Conservation (phyloP, 2,797 vertebrate genomes). For the Gymnothorax javanicus region DNA sequence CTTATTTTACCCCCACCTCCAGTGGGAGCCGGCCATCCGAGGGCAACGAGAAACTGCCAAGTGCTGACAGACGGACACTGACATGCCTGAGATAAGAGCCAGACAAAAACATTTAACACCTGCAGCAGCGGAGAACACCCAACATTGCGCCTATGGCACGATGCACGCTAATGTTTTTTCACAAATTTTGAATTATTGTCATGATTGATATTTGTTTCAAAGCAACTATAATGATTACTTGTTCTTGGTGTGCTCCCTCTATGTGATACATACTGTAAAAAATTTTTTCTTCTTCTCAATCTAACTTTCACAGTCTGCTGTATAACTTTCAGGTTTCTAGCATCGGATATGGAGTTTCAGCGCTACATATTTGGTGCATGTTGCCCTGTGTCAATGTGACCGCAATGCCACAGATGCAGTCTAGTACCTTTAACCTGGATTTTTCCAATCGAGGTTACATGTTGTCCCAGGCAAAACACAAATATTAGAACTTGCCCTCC, state of each 20-base stretch:
- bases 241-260: background rate
- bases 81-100: slow-evolving; percentile 33
- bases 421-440: background rate
- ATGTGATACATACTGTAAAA: background rate
- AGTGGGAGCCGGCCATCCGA: slow-evolving; percentile 24
- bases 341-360: background rate
- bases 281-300: background rate
- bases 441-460: background rate
- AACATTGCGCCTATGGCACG: background rate
- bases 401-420: background rate
- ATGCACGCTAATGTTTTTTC: background rate
- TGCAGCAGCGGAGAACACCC: slow-evolving; percentile 21
- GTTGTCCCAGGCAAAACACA: background rate
- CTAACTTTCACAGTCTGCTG: background rate
- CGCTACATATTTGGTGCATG: background rate
- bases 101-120: slow-evolving; percentile 39
- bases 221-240: background rate
- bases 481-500: background rate
- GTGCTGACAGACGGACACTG: slow-evolving; percentile 33
- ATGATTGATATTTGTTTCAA: slow-evolving; percentile 3
- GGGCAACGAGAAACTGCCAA: slow-evolving; percentile 26
- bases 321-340: background rate
- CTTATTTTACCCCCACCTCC: background rate
- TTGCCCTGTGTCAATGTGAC: background rate
- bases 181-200: background rate